phyloP scores from a whole-genome alignment of 1,140 invertebrate genomes.

The Tetraneura akinire region DNA sequence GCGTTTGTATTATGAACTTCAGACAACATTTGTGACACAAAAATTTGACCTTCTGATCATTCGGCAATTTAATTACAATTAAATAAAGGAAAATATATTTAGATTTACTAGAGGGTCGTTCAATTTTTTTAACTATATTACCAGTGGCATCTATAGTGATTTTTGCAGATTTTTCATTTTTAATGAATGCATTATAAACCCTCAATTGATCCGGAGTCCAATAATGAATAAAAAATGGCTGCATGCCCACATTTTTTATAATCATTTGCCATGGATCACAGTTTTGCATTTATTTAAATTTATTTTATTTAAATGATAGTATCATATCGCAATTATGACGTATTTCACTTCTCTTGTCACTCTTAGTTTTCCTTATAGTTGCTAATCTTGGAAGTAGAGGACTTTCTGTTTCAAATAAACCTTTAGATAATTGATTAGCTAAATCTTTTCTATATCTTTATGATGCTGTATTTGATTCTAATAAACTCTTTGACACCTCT shows the following conservation, averaged over 20 bases:
- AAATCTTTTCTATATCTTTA: not conserved
- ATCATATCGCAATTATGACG: not conserved
- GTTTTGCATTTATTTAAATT: not conserved
- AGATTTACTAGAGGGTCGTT: not conserved
- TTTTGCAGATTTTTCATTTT: not conserved
- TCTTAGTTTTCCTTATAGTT: not conserved
- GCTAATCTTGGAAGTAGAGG: not conserved
- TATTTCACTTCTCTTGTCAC: not conserved
- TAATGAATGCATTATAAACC: not conserved
- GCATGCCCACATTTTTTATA: conserved; percentile 1
- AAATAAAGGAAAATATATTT: not conserved
- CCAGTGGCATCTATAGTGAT: not conserved
- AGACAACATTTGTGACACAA: not conserved
- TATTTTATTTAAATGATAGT: too few species aligned
- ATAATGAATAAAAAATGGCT: conserved; percentile 4
- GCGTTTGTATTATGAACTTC: not conserved
- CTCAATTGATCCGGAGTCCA: not conserved
- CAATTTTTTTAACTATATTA: not conserved
- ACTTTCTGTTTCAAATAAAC: not conserved
- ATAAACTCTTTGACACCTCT: not conserved
- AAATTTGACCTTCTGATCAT: not conserved
- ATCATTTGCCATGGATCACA: conserved; percentile 5
- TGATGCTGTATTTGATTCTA: not conserved
- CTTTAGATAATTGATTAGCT: not conserved
- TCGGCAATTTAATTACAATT: conserved; percentile 5